phyloP scores from a whole-genome alignment of 2,797 vertebrate species.

The Aulostomus chinensis region DNA sequence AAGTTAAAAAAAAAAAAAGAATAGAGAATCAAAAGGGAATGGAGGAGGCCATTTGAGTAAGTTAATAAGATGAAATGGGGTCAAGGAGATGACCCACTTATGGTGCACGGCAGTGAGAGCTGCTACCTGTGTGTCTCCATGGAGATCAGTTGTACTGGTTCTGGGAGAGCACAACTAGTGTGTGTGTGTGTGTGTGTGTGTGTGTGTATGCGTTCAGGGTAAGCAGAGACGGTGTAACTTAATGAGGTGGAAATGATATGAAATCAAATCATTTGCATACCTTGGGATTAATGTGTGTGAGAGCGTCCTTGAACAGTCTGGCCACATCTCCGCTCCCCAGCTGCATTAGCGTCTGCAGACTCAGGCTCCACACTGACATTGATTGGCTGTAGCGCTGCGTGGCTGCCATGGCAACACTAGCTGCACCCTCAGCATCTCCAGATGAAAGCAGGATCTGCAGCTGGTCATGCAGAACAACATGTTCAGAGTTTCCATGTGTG shows the following conservation, averaged over 20 bases:
- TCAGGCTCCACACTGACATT: conserved; percentile 80
- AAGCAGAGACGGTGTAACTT: not conserved
- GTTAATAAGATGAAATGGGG: conserved; percentile 26
- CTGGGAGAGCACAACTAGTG: not conserved
- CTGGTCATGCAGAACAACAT: no score
- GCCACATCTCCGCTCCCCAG: conserved; percentile 67
- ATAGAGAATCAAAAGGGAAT: not conserved
- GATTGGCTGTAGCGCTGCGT: conserved; percentile 78
- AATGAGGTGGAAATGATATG: not conserved
- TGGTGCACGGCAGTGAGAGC: conserved; percentile 6
- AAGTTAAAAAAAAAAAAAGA: no score
- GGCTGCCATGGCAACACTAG: conserved; percentile 79
- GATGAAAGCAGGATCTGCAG: conserved; percentile 71
- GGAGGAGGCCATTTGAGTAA: conserved; percentile 9
- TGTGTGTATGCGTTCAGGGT: not conserved
- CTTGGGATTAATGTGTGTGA: conserved; percentile 83
- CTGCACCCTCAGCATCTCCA: conserved; percentile 72
- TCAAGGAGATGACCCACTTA: conserved; percentile 70
- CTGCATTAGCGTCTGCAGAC: conserved; percentile 82
- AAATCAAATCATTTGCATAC: conserved; percentile 59
- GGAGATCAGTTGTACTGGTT: conserved; percentile 9
- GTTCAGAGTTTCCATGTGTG: no score
- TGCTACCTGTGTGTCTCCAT: conserved; percentile 20
- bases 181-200: not conserved
- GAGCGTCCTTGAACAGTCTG: conserved; percentile 84